Percentiles rank a stretch among this genome's conserved stretches.
phyloP scores from a whole-genome alignment of 2,113 vertebrate species.

The Sinocyclocheilus grahami region DNA sequence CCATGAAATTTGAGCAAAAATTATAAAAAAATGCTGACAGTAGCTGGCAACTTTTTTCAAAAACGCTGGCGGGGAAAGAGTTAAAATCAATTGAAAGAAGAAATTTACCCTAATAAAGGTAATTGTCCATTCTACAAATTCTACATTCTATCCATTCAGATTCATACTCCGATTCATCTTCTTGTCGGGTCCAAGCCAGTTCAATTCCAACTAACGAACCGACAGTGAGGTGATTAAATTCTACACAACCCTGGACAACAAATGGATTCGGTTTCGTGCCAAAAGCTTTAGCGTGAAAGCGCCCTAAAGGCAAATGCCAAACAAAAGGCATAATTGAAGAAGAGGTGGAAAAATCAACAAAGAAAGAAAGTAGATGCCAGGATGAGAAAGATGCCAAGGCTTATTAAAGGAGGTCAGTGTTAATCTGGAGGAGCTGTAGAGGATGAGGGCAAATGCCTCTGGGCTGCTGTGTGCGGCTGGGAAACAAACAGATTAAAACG shows the following conservation, averaged over 20 bases:
- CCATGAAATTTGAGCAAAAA: no score
- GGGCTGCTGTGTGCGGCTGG: slow-evolving; percentile 1
- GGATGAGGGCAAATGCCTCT: slow-evolving; percentile 31
- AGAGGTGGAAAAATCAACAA: neutral
- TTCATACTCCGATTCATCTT: neutral
- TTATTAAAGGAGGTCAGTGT: slow-evolving; percentile 41
- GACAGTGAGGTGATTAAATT: neutral
- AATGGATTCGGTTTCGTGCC: neutral
- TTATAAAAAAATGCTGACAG: no score
- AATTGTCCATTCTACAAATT: neutral
- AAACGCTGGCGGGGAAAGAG: no score
- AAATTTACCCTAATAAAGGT: no score
- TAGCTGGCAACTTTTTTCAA: no score
- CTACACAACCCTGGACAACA: neutral
- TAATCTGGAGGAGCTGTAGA: slow-evolving; percentile 35
- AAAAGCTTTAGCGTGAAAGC: neutral
- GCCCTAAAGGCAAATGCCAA: neutral
- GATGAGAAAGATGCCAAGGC: slow-evolving; percentile 27
- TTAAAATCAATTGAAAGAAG: no score
- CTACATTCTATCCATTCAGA: neutral
- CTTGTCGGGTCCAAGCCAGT: neutral
- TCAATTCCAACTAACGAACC: neutral
- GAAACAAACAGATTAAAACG: slow-evolving; percentile 32
- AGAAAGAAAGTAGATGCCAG: slow-evolving; percentile 10
- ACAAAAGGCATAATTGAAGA: slow-evolving; percentile 35